phyloP scores from a whole-genome alignment of 2,888 invertebrate species.

The Helobdella robusta region DNA sequence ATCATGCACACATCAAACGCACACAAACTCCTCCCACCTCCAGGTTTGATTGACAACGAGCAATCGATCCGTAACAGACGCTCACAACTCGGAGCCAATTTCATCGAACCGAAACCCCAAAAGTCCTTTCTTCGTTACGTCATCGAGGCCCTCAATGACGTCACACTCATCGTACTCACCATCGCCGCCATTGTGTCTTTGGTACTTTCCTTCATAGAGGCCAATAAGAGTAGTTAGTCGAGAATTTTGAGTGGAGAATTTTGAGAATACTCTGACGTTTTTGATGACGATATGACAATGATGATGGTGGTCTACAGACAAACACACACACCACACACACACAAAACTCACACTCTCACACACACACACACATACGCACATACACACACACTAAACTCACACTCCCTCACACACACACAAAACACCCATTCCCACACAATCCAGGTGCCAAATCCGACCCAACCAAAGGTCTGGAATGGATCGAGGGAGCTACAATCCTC shows the following conservation, averaged over 20 bases:
- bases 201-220: constrained; percentile 24
- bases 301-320: background rate
- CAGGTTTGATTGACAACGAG: too few species aligned
- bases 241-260: background rate
- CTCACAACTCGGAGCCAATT: constrained; percentile 20
- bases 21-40: too few species aligned
- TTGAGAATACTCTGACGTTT: background rate
- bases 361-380: too few species aligned
- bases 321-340: too few species aligned
- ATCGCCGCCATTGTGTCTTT: constrained; percentile 25
- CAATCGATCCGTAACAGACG: too few species aligned
- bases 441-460: too few species aligned
- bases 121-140: constrained; percentile 21
- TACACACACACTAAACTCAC: too few species aligned
- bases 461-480: constrained; percentile 27
- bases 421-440: too few species aligned
- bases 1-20: too few species aligned
- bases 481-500: constrained; percentile 24
- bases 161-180: constrained; percentile 25
- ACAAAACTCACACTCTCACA: too few species aligned
- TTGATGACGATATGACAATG: background rate
- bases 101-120: constrained; percentile 17
- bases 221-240: background rate
- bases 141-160: constrained; percentile 21
- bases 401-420: too few species aligned